Percentiles rank a stretch among this genome's conserved stretches.
Conservation (phyloP, 2,797 vertebrate species). For the Tolypeutes matacus region DNA sequence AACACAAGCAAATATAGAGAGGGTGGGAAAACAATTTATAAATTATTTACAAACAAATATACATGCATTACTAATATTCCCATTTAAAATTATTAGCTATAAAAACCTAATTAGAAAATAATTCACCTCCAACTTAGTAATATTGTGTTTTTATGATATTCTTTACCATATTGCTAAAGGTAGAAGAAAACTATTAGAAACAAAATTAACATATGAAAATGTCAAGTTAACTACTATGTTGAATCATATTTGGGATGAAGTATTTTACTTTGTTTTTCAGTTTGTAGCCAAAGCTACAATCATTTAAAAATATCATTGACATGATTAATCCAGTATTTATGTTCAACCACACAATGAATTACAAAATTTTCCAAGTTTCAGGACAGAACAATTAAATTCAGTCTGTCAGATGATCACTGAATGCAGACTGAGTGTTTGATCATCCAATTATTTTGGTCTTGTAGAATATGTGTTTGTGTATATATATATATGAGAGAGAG, state of each 20-base stretch:
- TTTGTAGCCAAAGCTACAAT: not conserved
- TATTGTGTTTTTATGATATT: not conserved
- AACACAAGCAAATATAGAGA: not conserved
- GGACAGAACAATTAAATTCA: conserved; percentile 7
- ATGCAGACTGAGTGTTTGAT: not conserved
- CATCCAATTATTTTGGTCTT: not conserved
- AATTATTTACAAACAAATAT: not conserved
- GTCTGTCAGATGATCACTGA: not conserved
- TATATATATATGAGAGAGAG: too few relatives aligned
- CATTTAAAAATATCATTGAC: not conserved
- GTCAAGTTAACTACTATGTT: not conserved
- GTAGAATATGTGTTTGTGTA: not conserved
- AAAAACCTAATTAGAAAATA: not conserved
- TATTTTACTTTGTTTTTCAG: conserved; percentile 25
- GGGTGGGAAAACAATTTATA: not conserved
- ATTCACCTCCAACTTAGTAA: not conserved
- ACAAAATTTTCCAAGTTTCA: not conserved
- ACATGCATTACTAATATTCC: not conserved
- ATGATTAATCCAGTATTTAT: not conserved
- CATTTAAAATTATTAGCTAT: not conserved
- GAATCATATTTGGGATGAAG: not conserved
- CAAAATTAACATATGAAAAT: not conserved
- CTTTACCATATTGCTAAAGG: not conserved
- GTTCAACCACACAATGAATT: conserved; percentile 32
- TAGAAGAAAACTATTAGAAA: not conserved